Evolutionary conservation across 92 coral and sea anemone genomes (phyloP), one percentile per base, ranked within the genome.

Genomic region (Porites evermanni): DNA sequence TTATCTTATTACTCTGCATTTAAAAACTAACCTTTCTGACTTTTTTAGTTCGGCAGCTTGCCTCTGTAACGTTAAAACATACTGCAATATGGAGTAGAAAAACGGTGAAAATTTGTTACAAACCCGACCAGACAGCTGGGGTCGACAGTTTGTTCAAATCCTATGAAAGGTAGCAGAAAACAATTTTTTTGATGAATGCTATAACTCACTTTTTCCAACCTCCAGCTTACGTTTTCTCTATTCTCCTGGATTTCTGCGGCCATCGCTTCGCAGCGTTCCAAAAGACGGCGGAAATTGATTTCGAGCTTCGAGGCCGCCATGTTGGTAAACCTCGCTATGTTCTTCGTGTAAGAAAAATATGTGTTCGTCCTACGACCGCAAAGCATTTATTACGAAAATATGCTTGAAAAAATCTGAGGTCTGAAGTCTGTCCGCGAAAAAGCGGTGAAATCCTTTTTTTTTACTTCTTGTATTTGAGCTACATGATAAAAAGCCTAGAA

Each of bases 291-390:
- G 47, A 96, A 91, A 77, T 93, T 93, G 14, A 96, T 96, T 90
- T 94, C 99, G 6, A 92, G 88, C 84, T 88, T 96, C 18, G 96
- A 91, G 54, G 93, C 93, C 95, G 99, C 99, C 99, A 96, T 96
- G 78, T 96, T 96, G 95, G 50, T 18, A 78, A 20, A 14, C 44
- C 3, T 24, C 0, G 67, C 18, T 19, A 14, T 1, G 5, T 1
- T 0, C 6, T 7, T 70, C 69, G 21, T 81, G 77, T 81, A 70
- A 2, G 86, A 77, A 18, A 0, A 32, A 11, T 7, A 10, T 58
- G 59, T 7, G 56, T 7, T 68, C 56, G 23, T 11, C 61, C 16
- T 14, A 65, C 60, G 12, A 52, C 26, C 6, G 53, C 4, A 63
- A 44, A 23, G 24, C 23, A 65, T 65, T 29, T 29, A 2, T 29